A percentile compares a stretch with the other conserved stretches of the same genome.
These are phyloP conservation scores for Muscicapa striata DNA, from an alignment of 2,797 vertebrate genomes.

Conservation along the genomic window DNA sequence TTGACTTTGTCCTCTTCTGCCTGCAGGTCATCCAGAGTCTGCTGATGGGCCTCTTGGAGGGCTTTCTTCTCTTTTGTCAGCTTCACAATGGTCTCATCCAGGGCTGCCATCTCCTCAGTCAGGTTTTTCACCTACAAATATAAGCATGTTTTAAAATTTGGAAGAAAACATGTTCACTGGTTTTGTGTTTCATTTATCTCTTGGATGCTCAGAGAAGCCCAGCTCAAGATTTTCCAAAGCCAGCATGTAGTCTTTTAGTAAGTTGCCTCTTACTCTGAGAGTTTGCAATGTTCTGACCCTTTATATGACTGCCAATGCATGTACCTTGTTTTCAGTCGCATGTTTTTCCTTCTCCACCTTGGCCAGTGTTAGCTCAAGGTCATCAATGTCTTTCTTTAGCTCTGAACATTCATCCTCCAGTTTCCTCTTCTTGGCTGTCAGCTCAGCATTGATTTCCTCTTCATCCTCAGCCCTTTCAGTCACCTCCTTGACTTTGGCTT, in stretches of 20 bases:
- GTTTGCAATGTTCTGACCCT: no score
- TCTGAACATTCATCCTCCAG: slow-evolving; percentile 85
- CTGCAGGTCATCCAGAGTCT: slow-evolving; percentile 86
- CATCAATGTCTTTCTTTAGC: slow-evolving; percentile 87
- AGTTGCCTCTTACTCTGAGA: no score
- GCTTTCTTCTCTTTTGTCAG: slow-evolving; percentile 83
- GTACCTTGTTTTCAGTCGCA: slow-evolving; percentile 86
- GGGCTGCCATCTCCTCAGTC: slow-evolving; percentile 7
- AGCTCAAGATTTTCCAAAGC: background rate
- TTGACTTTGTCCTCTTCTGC: slow-evolving; percentile 87
- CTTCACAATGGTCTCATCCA: background rate
- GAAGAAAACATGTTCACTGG: no score
- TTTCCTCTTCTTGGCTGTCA: slow-evolving; percentile 83
- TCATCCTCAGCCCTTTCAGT: slow-evolving; percentile 87
- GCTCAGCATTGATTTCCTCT: slow-evolving; percentile 82
- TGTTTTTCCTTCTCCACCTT: slow-evolving; percentile 74
- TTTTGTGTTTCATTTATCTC: no score
- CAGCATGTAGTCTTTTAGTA: no score
- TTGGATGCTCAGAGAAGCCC: no score
- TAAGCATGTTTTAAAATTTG: no score
- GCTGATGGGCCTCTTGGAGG: slow-evolving; percentile 87
- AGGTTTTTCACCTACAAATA: slow-evolving; percentile 22
- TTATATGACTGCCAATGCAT: no score
- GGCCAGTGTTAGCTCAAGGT: slow-evolving; percentile 87
- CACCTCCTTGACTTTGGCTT: slow-evolving; percentile 86